Base-by-base conservation (phyloP, 2,797 vertebrate species). In the Chelmon rostratus region DNA sequence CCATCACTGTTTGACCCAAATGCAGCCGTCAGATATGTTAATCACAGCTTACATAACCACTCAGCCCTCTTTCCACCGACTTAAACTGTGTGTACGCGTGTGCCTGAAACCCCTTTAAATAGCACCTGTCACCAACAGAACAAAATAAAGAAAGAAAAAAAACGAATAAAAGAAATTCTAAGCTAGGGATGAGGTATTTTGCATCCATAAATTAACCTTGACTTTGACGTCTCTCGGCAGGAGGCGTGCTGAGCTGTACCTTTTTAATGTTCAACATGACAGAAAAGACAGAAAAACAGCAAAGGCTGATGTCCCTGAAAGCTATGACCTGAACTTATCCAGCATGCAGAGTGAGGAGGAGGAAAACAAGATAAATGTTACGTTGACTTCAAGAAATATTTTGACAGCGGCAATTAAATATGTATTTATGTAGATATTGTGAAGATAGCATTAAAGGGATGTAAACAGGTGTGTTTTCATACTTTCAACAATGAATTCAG, bases 1-100 rank as follows among this genome's bases (percentile, higher is more conserved):
- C 85, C 92, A 88, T 95, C 92, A 91, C 87, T 89, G 90, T 93
- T 94, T 95, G 94, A 96, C 94, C 93, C 88, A 94, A 95, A 95
- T 95, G 87, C 91, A 92, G 88, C 92, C 68, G 83, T 93, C 91
- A 90, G 89, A 94, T 93, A 93, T 95, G 93, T 92, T 93, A 94
- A 95, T 93, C 90, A 92, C 78, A 69, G 83, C 89, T 95, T 95
- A 95, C 89, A 86, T 95, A 95, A 96, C 92, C 85, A 67, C 75
- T 81, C 77, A 75, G 80, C 59, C 83, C 81, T 76, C 79, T 85
- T 83, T 86, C 77, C 79, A 40, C 44, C 19, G 38, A 86, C 81
- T 81, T 86, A 21, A 82, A 89, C 81, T 80, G 74, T 61, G 58
- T 81, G 75, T 63, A 63, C 9, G 59, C 13, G 46, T 64, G 53